A percentile compares a stretch with the other conserved stretches of the same genome.
These are phyloP conservation scores for Gryllus bimaculatus DNA, from an alignment of 1,140 invertebrate species.

Conservation along the genomic window DNA sequence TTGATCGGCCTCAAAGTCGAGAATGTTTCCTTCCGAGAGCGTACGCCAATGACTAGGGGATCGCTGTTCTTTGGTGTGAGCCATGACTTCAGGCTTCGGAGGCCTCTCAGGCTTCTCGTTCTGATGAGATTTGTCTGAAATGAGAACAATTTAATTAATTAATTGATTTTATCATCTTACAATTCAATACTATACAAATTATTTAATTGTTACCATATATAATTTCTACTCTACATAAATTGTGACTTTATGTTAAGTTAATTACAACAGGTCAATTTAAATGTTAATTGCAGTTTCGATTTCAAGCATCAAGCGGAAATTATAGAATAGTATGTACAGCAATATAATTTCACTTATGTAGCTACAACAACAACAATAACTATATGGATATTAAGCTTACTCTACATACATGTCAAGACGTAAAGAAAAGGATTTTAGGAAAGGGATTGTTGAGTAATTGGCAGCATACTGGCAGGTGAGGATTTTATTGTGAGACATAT, in stretches of 20 bases:
- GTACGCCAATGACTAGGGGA: slow-evolving; percentile 36
- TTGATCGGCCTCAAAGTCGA: slow-evolving; percentile 33
- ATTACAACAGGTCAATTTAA: slow-evolving; percentile 23
- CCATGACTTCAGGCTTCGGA: slow-evolving; percentile 32
- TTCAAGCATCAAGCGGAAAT: not conserved
- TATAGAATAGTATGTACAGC: no score
- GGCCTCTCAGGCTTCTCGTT: slow-evolving; percentile 39
- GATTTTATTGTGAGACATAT: no score
- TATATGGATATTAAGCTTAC: no score
- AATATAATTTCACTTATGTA: no score
- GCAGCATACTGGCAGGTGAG: no score
- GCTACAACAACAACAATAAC: no score
- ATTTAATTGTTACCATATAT: not conserved
- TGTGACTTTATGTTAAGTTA: slow-evolving; percentile 26
- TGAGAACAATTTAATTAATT: slow-evolving; percentile 24
- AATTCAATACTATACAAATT: not conserved
- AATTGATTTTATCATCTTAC: not conserved
- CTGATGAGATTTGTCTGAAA: slow-evolving; percentile 40
- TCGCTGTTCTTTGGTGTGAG: slow-evolving; percentile 31
- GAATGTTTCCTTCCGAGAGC: slow-evolving; percentile 41
- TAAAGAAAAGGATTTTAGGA: no score
- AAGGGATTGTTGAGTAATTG: no score
- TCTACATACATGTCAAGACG: no score
- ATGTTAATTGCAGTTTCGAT: slow-evolving; percentile 14
- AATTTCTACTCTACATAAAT: not conserved